These are phyloP conservation scores for Chymomyza procnemis DNA, from an alignment of 2,888 invertebrate genomes.

Conservation along the genomic window DNA sequence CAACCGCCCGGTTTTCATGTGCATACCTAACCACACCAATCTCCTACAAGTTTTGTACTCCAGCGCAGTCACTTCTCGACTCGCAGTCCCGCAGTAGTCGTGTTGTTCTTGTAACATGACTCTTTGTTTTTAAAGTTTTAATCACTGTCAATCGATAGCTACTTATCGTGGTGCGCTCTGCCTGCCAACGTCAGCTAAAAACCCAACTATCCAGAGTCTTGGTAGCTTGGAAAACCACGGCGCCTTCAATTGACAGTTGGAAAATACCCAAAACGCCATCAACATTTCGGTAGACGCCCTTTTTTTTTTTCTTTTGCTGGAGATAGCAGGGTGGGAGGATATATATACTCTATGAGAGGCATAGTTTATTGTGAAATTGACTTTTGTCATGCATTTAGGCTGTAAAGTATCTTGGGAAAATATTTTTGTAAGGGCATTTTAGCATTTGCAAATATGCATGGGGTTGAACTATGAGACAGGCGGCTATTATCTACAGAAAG, in stretches of 20 bases:
- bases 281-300: neutral
- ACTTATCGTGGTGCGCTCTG: slow-evolving; percentile 64
- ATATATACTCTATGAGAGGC: neutral
- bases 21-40: too few species aligned
- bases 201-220: neutral
- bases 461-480: too few species aligned
- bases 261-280: slow-evolving; percentile 22
- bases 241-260: slow-evolving; percentile 47
- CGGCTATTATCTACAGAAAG: too few species aligned
- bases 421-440: too few species aligned
- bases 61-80: neutral
- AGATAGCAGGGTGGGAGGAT: too few species aligned
- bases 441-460: too few species aligned
- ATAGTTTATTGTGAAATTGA: too few species aligned
- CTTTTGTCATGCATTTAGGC: too few species aligned
- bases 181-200: slow-evolving; percentile 16
- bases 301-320: neutral
- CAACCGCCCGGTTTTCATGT: too few species aligned
- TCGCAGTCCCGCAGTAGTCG: slow-evolving; percentile 2
- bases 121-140: slow-evolving; percentile 72
- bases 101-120: slow-evolving; percentile 57
- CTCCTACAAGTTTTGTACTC: neutral
- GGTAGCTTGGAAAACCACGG: neutral
- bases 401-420: too few species aligned
- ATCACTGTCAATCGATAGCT: slow-evolving; percentile 72